These are phyloP conservation scores for Coracias cyanogaster DNA, from an alignment of 2,797 vertebrate species.

Conservation along the genomic window DNA sequence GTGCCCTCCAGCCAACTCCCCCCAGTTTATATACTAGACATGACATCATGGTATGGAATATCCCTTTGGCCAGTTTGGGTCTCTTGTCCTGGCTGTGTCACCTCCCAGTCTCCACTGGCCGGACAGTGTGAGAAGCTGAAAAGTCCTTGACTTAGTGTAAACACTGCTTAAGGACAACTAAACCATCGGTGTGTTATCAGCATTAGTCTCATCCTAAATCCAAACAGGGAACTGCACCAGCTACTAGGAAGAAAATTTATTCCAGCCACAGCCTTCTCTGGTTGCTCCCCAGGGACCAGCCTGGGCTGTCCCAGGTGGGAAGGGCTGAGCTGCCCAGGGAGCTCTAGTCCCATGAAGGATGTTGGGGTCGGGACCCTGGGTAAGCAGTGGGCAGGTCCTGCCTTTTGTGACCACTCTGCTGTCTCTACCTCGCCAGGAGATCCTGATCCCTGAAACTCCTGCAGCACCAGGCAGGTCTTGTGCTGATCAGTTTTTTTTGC, in stretches of 20 bases:
- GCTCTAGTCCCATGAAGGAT: fast-evolving
- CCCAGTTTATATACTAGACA: background rate
- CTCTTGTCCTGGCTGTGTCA: background rate
- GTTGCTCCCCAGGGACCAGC: background rate
- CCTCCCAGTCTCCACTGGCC: background rate
- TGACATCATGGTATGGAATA: background rate
- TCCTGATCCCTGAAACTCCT: background rate
- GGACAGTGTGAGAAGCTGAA: background rate
- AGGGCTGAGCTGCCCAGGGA: background rate
- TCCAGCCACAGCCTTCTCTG: background rate
- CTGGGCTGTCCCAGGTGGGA: background rate
- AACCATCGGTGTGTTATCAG: background rate
- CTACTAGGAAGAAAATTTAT: background rate
- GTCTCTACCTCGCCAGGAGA: background rate
- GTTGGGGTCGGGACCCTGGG: background rate
- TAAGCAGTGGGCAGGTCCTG: background rate
- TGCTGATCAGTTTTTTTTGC: background rate
- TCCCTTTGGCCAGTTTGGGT: background rate
- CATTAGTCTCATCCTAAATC: background rate
- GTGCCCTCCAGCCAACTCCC: background rate
- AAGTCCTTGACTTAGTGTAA: background rate
- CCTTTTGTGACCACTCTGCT: background rate
- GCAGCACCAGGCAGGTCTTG: background rate
- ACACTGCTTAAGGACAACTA: background rate
- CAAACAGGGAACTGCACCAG: background rate